These are phyloP conservation scores for Onychorhynchus coronatus DNA, from an alignment of 2,113 vertebrate species.

Conservation along the genomic window DNA sequence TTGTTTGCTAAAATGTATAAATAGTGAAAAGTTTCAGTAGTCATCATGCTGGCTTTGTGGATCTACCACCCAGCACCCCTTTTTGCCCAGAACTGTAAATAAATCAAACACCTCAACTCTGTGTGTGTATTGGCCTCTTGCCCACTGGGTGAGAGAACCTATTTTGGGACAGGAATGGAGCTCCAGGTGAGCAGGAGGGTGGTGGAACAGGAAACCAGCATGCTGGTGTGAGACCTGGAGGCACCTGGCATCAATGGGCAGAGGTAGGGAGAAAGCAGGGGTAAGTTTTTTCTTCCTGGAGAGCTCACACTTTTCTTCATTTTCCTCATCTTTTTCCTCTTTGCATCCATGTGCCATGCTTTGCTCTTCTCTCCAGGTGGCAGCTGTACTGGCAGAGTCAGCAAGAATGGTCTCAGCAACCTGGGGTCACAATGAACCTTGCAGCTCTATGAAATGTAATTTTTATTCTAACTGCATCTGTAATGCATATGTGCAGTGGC, in stretches of 20 bases:
- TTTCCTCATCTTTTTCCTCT: neutral
- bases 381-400: neutral
- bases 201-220: constrained; percentile 71
- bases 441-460: fast-evolving
- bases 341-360: no score
- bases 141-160: no score
- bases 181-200: constrained; percentile 71
- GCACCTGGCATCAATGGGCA: constrained; percentile 24
- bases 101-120: no score
- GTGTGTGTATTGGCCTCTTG: no score
- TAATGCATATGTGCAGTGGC: fast-evolving
- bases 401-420: neutral
- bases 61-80: no score
- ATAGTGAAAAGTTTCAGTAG: no score
- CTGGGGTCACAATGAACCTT: neutral
- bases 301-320: neutral
- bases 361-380: neutral
- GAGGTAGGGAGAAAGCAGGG: constrained; percentile 21
- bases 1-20: no score
- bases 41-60: no score
- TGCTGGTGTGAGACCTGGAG: constrained; percentile 58
- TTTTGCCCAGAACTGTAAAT: no score
- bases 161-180: neutral
- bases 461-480: neutral
- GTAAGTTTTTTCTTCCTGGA: no score